phyloP scores from a whole-genome alignment of 2,888 invertebrate species.

The Protophormia terraenovae region DNA sequence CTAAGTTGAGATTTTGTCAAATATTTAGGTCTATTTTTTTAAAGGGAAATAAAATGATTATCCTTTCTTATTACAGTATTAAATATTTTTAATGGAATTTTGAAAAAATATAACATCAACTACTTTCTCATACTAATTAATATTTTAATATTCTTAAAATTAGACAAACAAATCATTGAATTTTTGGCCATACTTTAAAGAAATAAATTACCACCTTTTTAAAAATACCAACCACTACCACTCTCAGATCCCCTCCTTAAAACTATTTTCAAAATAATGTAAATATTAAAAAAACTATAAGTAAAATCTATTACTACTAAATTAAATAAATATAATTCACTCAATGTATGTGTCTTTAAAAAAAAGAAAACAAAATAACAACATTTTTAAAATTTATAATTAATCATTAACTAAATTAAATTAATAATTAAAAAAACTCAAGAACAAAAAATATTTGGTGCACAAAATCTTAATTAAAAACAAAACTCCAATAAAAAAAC shows the following conservation, averaged over 20 bases:
- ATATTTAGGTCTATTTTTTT: too few species aligned
- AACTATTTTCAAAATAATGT: slow-evolving; percentile 16
- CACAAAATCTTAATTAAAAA: slow-evolving; percentile 47
- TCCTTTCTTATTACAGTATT: too few species aligned
- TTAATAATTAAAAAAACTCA: not conserved
- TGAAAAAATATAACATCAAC: not conserved
- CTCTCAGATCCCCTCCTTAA: not conserved
- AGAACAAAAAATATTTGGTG: slow-evolving; percentile 57
- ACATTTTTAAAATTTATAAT: slow-evolving; percentile 3
- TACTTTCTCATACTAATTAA: not conserved
- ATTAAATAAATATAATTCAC: slow-evolving; percentile 31
- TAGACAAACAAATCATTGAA: not conserved
- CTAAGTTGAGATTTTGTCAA: too few species aligned
- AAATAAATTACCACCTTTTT: slow-evolving; percentile 44
- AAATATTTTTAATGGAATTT: too few species aligned
- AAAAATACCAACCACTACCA: slow-evolving; percentile 13
- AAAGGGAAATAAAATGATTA: too few species aligned
- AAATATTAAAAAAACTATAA: slow-evolving; percentile 36
- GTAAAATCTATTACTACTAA: slow-evolving; percentile 16
- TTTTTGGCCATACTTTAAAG: slow-evolving; percentile 46
- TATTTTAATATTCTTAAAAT: slow-evolving; percentile 12
- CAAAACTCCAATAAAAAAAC: not conserved
- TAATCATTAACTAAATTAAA: slow-evolving; percentile 21
- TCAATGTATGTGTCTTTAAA: slow-evolving; percentile 55
- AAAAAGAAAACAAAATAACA: slow-evolving; percentile 8